Evolutionary conservation across 2,113 vertebrate species (phyloP).

Genomic region (Brachyhypopomus gauderio): DNA sequence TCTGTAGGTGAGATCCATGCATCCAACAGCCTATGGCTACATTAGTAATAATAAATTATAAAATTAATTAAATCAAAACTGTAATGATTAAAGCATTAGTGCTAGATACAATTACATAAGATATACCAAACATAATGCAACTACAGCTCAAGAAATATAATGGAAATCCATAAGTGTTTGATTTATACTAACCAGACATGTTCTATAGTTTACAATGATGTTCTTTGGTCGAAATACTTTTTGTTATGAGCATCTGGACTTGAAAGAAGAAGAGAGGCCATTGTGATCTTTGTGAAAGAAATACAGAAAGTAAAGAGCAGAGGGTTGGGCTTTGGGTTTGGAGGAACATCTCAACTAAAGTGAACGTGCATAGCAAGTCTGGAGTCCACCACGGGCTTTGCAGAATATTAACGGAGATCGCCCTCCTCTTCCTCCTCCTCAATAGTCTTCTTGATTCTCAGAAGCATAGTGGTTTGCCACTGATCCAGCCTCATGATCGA

Average conservation of each 20-base stretch:
- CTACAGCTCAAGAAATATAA: not conserved
- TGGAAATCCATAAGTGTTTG: not conserved
- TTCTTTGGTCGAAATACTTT: not conserved
- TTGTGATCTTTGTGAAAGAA: not conserved
- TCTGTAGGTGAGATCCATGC: not conserved
- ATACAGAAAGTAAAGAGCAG: not conserved
- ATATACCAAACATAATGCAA: no score
- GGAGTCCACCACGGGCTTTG: not conserved
- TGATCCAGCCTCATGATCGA: slow-evolving; percentile 80
- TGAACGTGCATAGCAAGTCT: not conserved
- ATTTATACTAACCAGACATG: not conserved
- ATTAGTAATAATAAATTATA: no score
- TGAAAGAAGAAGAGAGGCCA: not conserved
- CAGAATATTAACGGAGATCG: slow-evolving; percentile 72
- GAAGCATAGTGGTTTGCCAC: slow-evolving; percentile 82
- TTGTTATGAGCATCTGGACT: not conserved
- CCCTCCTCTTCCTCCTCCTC: slow-evolving; percentile 77
- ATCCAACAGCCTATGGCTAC: not conserved
- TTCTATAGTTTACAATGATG: slow-evolving; percentile 10
- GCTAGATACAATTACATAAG: no score
- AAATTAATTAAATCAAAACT: no score
- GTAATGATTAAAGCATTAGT: not conserved
- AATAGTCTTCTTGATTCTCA: slow-evolving; percentile 80
- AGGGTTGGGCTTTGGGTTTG: not conserved
- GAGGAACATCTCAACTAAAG: not conserved